Evolutionary conservation across 1,140 invertebrate species (phyloP).

Genomic region (Xylocopa sonorina): DNA sequence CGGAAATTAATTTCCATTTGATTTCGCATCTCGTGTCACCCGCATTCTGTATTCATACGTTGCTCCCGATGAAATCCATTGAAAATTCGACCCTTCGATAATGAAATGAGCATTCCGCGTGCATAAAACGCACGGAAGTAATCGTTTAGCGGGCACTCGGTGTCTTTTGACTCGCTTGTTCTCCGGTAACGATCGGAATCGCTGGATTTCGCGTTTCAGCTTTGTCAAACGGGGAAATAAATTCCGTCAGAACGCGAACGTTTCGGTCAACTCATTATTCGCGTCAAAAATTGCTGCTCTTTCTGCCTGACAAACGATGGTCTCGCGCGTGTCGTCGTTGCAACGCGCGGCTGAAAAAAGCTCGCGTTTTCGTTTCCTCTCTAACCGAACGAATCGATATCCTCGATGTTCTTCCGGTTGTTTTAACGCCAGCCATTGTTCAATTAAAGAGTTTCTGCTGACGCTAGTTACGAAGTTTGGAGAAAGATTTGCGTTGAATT

Average conservation of each 20-base stretch:
- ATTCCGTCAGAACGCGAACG: slow-evolving; percentile 9
- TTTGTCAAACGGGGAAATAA: slow-evolving; percentile 15
- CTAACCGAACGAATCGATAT: not conserved
- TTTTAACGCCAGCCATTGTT: not conserved
- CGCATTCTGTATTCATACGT: not conserved
- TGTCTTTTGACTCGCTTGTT: not conserved
- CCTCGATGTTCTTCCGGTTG: too few species aligned
- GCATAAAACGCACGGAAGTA: not conserved
- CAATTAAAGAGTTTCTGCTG: not conserved
- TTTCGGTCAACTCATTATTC: slow-evolving; percentile 12
- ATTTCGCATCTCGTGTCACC: not conserved
- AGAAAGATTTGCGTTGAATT: not conserved
- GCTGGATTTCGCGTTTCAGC: not conserved
- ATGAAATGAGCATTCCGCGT: not conserved
- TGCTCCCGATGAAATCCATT: not conserved
- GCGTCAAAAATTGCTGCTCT: slow-evolving; percentile 17
- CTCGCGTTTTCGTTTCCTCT: not conserved
- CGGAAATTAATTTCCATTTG: not conserved
- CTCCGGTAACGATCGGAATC: not conserved
- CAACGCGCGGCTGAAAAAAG: not conserved
- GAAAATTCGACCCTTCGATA: not conserved
- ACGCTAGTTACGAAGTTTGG: not conserved
- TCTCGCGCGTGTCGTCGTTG: not conserved
- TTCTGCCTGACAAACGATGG: not conserved
- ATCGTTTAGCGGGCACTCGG: not conserved